Percentiles rank a stretch among this genome's conserved stretches.
Evolutionary conservation across 2,888 invertebrate genomes (phyloP).

Genomic region (Agapetus fuscipes): DNA sequence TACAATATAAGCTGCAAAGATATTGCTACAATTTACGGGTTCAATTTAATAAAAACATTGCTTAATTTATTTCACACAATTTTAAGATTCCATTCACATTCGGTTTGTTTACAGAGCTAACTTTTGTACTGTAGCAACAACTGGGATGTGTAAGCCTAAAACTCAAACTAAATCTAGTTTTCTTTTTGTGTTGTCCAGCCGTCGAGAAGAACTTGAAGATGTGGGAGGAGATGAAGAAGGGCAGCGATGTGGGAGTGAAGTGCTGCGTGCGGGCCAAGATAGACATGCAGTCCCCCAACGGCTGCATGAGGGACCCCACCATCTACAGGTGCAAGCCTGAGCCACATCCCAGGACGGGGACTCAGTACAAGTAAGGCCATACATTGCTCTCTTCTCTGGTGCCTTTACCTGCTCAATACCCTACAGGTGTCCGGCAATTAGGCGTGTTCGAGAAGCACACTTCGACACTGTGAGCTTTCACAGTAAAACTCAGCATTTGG

Average conservation of each 20-base stretch:
- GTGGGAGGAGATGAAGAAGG: slow-evolving; percentile 94
- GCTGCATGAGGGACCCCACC: slow-evolving; percentile 96
- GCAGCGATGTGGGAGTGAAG: slow-evolving; percentile 65
- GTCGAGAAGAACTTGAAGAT: slow-evolving; percentile 74
- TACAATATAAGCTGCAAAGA: neutral
- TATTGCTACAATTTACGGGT: no score
- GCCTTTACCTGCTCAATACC: no score
- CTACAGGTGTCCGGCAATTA: no score
- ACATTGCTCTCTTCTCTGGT: slow-evolving; percentile 3
- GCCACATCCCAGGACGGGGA: slow-evolving; percentile 86
- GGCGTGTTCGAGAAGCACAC: no score
- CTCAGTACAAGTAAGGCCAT: slow-evolving; percentile 76
- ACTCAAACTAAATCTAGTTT: no score
- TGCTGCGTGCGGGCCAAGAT: slow-evolving; percentile 97
- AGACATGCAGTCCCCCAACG: slow-evolving; percentile 92
- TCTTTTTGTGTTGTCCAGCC: slow-evolving; percentile 40
- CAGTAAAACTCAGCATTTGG: no score
- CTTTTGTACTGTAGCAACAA: neutral
- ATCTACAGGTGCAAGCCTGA: slow-evolving; percentile 97
- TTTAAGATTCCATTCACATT: no score
- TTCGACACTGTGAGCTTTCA: no score
- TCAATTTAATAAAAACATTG: no score
- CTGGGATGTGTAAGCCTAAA: neutral
- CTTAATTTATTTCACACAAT: no score
- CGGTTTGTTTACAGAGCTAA: no score